Conservation (phyloP, 2,113 vertebrate species). For the Chunga burmeisteri region DNA sequence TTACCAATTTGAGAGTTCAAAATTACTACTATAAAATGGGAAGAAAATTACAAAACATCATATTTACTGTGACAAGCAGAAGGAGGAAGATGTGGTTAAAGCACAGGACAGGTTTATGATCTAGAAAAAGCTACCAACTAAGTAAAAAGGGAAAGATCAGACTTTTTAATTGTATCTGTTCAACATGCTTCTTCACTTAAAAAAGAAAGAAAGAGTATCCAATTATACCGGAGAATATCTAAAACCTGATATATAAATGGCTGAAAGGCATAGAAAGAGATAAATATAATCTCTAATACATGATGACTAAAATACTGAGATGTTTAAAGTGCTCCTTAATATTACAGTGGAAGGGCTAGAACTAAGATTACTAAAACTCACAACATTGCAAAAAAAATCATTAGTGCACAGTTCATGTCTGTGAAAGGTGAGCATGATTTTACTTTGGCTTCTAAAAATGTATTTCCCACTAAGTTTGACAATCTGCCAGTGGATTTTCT, state of each 20-base stretch:
- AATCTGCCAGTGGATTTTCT: neutral
- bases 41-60: neutral
- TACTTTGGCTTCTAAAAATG: neutral
- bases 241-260: neutral
- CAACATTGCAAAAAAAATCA: neutral
- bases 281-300: neutral
- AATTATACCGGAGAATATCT: neutral
- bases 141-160: neutral
- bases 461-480: neutral
- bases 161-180: neutral
- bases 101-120: neutral
- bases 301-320: neutral
- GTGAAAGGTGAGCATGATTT: neutral
- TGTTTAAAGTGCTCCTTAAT: neutral
- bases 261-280: neutral
- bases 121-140: neutral
- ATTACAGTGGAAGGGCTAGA: neutral
- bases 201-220: neutral
- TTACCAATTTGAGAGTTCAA: neutral
- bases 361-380: constrained; percentile 22
- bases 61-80: neutral
- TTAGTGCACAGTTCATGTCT: neutral
- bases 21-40: neutral
- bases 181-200: neutral
- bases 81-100: neutral